phyloP scores from a whole-genome alignment of 2,888 invertebrate species.

The Melikaiella ostensackeni region DNA sequence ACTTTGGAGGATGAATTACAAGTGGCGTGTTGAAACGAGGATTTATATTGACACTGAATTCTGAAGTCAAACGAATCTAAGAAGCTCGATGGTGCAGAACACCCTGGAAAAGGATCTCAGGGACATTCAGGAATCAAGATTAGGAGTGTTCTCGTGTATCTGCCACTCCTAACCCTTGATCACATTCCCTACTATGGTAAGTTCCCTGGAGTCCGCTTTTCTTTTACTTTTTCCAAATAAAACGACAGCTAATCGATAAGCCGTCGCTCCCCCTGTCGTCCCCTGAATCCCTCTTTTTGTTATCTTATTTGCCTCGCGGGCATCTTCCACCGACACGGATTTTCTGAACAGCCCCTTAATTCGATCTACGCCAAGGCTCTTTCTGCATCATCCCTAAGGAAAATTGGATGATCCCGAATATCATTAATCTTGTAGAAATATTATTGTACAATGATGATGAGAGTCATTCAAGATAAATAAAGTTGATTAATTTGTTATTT shows the following conservation, averaged over 20 bases:
- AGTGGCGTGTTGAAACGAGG: not conserved
- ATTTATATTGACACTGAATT: conserved; percentile 1
- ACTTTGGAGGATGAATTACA: not conserved
- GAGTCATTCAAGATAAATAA: not conserved
- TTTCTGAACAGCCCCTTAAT: conserved; percentile 24
- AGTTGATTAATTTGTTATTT: too few species aligned
- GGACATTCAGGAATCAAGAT: conserved; percentile 59
- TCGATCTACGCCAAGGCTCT: conserved; percentile 5
- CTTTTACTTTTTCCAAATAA: conserved; percentile 75
- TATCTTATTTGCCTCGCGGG: conserved; percentile 51
- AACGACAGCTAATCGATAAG: conserved; percentile 75
- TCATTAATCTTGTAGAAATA: not conserved
- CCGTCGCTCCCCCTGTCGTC: conserved; percentile 50
- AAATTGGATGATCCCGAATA: conserved; percentile 3
- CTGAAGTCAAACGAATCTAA: not conserved
- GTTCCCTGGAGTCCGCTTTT: conserved; percentile 73
- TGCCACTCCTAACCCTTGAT: conserved; percentile 73
- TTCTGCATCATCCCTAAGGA: not conserved
- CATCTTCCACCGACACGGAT: conserved; percentile 29
- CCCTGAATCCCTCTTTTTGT: conserved; percentile 7
- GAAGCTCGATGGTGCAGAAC: not conserved
- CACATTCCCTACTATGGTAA: conserved; percentile 58
- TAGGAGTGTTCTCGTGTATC: conserved; percentile 74
- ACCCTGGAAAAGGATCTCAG: conserved; percentile 6
- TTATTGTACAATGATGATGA: not conserved